These are phyloP conservation scores for Sesamia nonagrioides DNA, from an alignment of 1,140 invertebrate species.

Conservation along the genomic window DNA sequence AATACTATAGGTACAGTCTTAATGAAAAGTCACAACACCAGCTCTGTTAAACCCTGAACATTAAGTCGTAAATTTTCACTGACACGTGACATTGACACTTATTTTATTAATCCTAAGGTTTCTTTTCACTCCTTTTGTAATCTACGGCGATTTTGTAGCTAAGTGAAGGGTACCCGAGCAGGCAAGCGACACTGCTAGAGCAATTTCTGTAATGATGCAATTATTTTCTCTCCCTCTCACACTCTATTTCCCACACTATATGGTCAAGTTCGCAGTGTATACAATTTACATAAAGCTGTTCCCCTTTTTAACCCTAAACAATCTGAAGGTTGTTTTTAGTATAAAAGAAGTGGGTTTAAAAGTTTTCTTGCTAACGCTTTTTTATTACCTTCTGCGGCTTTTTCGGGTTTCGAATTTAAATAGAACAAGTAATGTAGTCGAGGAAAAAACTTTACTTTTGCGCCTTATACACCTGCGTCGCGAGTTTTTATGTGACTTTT, in stretches of 20 bases:
- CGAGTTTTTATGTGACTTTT: conserved; percentile 30
- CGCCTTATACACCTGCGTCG: conserved; percentile 29
- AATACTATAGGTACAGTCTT: background rate
- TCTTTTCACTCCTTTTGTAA: conserved; percentile 13
- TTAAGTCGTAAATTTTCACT: conserved; percentile 44
- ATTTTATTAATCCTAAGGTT: conserved; percentile 7
- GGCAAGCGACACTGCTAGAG: conserved; percentile 50
- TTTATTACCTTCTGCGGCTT: conserved; percentile 28
- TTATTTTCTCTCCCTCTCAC: conserved; percentile 66
- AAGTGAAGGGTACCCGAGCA: conserved; percentile 52
- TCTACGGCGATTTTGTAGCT: conserved; percentile 52
- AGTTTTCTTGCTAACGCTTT: conserved; percentile 6
- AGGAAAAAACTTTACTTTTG: conserved; percentile 13
- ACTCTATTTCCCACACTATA: conserved; percentile 58
- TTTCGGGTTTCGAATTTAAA: conserved; percentile 38
- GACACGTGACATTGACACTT: conserved; percentile 30
- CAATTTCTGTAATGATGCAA: conserved; percentile 75
- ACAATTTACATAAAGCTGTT: conserved; percentile 68
- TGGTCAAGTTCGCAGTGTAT: conserved; percentile 61
- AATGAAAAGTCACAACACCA: conserved; percentile 49
- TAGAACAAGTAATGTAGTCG: conserved; percentile 22
- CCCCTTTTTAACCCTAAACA: conserved; percentile 39
- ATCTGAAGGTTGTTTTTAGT: conserved; percentile 38
- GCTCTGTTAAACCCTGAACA: conserved; percentile 47
- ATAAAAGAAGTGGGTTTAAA: conserved; percentile 35